Evolutionary conservation across 2,113 vertebrate genomes (phyloP).

Genomic region (Mesoclemmys tuberculata): DNA sequence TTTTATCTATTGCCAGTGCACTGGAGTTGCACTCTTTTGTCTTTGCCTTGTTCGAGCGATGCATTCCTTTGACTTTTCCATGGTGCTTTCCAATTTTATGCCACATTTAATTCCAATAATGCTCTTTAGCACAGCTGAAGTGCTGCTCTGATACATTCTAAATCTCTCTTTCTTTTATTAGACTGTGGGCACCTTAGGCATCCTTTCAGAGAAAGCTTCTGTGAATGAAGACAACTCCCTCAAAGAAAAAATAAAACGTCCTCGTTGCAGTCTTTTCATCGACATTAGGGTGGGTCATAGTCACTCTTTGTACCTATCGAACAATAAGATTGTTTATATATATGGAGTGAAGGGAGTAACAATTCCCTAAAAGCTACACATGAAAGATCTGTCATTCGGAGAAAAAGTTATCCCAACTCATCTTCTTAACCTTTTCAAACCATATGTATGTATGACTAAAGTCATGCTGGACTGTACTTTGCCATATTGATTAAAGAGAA

Average conservation of each 20-base stretch:
- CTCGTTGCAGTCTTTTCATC: background rate
- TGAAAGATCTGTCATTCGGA: background rate
- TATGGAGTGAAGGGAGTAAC: background rate
- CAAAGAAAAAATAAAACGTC: background rate
- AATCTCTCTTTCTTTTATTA: background rate
- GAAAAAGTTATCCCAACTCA: background rate
- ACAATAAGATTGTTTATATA: background rate
- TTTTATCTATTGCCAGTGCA: background rate
- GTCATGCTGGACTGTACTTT: background rate
- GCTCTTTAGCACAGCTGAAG: background rate
- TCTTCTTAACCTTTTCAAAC: background rate
- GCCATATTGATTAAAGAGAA: background rate
- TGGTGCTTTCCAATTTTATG: background rate
- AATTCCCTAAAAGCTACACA: background rate
- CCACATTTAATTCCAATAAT: background rate
- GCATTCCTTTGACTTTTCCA: background rate
- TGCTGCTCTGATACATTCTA: accelerated
- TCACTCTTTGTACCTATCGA: background rate
- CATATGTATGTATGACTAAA: background rate
- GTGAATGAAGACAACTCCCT: background rate
- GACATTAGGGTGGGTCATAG: background rate
- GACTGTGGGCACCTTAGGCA: accelerated
- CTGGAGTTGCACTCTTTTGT: accelerated
- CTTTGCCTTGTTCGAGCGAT: background rate
- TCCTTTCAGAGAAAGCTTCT: background rate